Conservation (phyloP, 1,140 invertebrate species). For the Cydia strobilella region DNA sequence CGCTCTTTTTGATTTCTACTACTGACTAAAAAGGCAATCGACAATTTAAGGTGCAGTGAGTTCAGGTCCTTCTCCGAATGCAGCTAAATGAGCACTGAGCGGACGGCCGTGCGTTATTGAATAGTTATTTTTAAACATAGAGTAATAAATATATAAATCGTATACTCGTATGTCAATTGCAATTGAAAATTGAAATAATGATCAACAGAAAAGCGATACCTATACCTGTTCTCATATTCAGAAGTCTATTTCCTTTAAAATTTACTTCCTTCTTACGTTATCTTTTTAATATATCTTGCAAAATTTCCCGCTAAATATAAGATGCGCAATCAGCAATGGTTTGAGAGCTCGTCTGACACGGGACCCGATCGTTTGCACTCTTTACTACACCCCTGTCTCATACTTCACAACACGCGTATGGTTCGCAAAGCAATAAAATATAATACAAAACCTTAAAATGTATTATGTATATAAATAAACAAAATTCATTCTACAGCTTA, state of each 20-base stretch:
- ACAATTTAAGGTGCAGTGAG: too few species aligned
- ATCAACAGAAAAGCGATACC: neutral
- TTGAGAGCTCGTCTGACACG: conserved; percentile 63
- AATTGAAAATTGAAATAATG: too few species aligned
- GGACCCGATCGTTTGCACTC: conserved; percentile 75
- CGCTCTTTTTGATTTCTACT: too few species aligned
- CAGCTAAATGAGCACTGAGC: too few species aligned
- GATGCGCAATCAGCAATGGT: conserved; percentile 67
- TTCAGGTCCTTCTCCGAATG: too few species aligned
- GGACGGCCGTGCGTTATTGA: too few species aligned
- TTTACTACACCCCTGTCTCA: conserved; percentile 74
- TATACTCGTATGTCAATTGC: too few species aligned
- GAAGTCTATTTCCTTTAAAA: neutral
- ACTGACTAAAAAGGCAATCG: too few species aligned
- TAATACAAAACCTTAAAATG: neutral
- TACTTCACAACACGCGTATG: conserved; percentile 62
- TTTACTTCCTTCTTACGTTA: neutral
- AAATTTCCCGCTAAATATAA: conserved; percentile 42
- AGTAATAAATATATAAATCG: too few species aligned
- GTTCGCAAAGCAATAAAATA: conserved; percentile 46
- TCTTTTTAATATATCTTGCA: neutral
- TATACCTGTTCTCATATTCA: neutral
- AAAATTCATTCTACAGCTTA: too few species aligned
- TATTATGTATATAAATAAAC: neutral
- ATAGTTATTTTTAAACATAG: too few species aligned